Base-by-base conservation (phyloP, 2,888 invertebrate species). In the Diloba caeruleocephala region DNA sequence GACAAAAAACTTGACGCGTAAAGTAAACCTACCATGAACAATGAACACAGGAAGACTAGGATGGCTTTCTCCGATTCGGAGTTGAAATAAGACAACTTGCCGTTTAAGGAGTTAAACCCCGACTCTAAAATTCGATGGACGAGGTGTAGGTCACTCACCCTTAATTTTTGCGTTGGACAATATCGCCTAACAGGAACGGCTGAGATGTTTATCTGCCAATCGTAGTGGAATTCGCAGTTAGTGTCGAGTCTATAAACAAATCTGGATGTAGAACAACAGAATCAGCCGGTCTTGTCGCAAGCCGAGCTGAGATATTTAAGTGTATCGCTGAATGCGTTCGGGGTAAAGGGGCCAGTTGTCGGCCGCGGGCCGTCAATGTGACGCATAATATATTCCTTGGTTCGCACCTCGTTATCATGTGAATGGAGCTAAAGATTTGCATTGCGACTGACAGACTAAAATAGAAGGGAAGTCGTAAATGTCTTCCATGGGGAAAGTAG, bases 401-500 rank as follows among this genome's bases (percentile, higher is more conserved):
- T 67, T 61, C 69, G 61, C 49, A 14, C 58, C 73, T 79, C 73
- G 76, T 79, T 81, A 80, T 69, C 74, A 81, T 73, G 53, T 70
- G 71, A 75, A 74, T 71, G 59, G 65, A 41, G 17, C 51, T 44
- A 41, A 64, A 70, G 63, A 78, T 78, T 79, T 81, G 77, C 80
- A 70, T 78, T 67, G 66, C 71, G 28, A 29, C 61, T 61, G 68
- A 48, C 68, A 56, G 46, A 17, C 51, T 75, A 45, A 71, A 79
- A 71, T 72, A 70, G 70, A 63, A 69, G 70, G 74, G 76, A 76
- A 76, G 72, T 75, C 71, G 76, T 81, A 73, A 78, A 74, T 42
- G 68, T 56, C 55, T 58, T 73, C 58, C 57, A 59, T 57, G 67
- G 76, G 66, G 82, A 80, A 81, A 82, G 75, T 74, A 46, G 57